These are phyloP conservation scores for Hirtodrosophila cameraria DNA, from an alignment of 2,888 invertebrate species.

Conservation along the genomic window DNA sequence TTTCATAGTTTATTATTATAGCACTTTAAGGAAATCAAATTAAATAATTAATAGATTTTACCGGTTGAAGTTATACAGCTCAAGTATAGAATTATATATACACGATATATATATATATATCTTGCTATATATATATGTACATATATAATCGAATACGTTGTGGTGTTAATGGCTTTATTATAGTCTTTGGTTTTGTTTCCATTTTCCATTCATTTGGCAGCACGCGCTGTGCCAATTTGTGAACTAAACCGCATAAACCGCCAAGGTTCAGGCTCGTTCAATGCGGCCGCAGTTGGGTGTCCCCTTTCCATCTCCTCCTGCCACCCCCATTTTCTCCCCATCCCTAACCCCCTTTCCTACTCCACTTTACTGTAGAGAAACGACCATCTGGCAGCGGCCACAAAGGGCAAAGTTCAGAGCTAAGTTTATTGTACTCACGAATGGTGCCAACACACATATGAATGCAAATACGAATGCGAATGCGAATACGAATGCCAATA, in stretches of 20 bases:
- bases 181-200: slow-evolving; percentile 20
- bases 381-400: too few species aligned
- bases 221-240: slow-evolving; percentile 41
- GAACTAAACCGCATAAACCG: slow-evolving; percentile 39
- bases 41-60: too few species aligned
- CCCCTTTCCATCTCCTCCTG: not conserved
- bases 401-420: slow-evolving; percentile 1
- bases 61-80: too few species aligned
- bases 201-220: slow-evolving; percentile 26
- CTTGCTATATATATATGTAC: too few species aligned
- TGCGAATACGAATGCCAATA: slow-evolving; percentile 24
- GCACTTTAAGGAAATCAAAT: too few species aligned
- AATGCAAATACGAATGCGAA: slow-evolving; percentile 19
- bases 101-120: too few species aligned
- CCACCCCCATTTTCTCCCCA: not conserved
- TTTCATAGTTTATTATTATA: too few species aligned
- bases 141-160: too few species aligned
- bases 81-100: too few species aligned
- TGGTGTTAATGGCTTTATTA: slow-evolving; percentile 46
- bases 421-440: slow-evolving; percentile 23
- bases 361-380: too few species aligned
- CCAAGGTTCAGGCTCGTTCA: slow-evolving; percentile 18
- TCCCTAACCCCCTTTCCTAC: too few species aligned
- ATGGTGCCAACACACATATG: slow-evolving; percentile 13
- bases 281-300: slow-evolving; percentile 26